Conservation (phyloP, 2,888 invertebrate genomes). For the Coenonympha arcania region DNA sequence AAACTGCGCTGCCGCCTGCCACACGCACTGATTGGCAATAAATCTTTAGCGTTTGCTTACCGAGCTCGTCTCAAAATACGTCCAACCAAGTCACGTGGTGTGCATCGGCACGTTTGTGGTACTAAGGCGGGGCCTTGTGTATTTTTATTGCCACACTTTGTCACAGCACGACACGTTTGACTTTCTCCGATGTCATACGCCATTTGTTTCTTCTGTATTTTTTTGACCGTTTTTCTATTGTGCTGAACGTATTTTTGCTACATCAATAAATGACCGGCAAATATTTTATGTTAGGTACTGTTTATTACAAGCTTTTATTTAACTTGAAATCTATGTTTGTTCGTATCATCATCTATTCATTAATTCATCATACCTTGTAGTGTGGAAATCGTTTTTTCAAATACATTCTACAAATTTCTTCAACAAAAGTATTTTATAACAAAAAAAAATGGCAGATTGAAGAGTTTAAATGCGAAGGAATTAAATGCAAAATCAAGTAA, state of each 20-base stretch:
- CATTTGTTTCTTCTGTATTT: slow-evolving; percentile 41
- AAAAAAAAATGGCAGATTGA: not conserved
- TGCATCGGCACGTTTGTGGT: slow-evolving; percentile 50
- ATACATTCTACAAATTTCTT: too few species aligned
- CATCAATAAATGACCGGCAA: too few species aligned
- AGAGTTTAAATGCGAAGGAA: not conserved
- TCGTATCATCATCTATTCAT: too few species aligned
- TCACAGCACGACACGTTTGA: slow-evolving; percentile 45
- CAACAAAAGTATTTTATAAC: not conserved
- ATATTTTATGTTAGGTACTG: too few species aligned
- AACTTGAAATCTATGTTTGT: too few species aligned
- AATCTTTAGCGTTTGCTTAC: slow-evolving; percentile 64
- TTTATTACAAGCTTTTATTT: too few species aligned
- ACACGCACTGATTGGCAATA: slow-evolving; percentile 60
- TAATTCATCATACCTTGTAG: too few species aligned
- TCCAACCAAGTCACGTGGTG: slow-evolving; percentile 46
- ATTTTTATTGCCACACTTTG: slow-evolving; percentile 57
- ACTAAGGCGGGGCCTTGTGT: slow-evolving; percentile 51
- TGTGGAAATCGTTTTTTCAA: too few species aligned
- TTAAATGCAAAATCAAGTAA: slow-evolving; percentile 3
- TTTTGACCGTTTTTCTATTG: slow-evolving; percentile 13
- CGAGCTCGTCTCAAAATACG: slow-evolving; percentile 53
- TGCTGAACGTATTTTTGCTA: slow-evolving; percentile 1
- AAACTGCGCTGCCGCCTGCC: slow-evolving; percentile 32
- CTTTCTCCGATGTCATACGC: slow-evolving; percentile 43